Evolutionary conservation across 1,140 invertebrate genomes (phyloP).

Genomic region (Hyles vespertilio): DNA sequence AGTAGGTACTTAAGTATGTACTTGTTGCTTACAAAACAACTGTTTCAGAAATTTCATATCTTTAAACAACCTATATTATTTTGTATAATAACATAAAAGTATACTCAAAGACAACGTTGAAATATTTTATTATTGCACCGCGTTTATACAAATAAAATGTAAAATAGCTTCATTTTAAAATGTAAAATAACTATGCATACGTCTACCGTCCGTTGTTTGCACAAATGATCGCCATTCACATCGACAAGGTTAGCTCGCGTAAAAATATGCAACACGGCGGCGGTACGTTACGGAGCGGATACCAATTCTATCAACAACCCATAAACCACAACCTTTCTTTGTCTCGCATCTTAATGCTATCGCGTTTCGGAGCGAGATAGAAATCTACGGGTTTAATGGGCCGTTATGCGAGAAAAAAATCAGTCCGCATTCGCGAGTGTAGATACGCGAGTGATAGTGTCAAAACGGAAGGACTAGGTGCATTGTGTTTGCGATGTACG

Average conservation of each 20-base stretch:
- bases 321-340: slow-evolving; percentile 75
- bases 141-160: too few species aligned
- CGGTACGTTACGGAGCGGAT: slow-evolving; percentile 71
- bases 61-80: too few species aligned
- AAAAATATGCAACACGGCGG: slow-evolving; percentile 75
- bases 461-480: slow-evolving; percentile 59
- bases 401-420: slow-evolving; percentile 73
- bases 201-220: too few species aligned
- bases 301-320: slow-evolving; percentile 76
- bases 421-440: slow-evolving; percentile 73
- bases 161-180: too few species aligned
- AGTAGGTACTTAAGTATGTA: too few species aligned
- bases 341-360: slow-evolving; percentile 63
- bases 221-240: neutral
- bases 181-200: too few species aligned
- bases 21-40: too few species aligned
- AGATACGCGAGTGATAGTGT: slow-evolving; percentile 74
- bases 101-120: too few species aligned
- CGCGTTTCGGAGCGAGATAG: slow-evolving; percentile 63
- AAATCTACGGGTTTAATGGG: slow-evolving; percentile 74
- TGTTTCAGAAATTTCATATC: too few species aligned
- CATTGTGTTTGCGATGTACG: slow-evolving; percentile 22
- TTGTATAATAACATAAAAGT: too few species aligned
- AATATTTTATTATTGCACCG: too few species aligned
- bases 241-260: slow-evolving; percentile 52